Base-by-base conservation (phyloP, 1,140 invertebrate species). In the Zeugodacus cucurbitae region DNA sequence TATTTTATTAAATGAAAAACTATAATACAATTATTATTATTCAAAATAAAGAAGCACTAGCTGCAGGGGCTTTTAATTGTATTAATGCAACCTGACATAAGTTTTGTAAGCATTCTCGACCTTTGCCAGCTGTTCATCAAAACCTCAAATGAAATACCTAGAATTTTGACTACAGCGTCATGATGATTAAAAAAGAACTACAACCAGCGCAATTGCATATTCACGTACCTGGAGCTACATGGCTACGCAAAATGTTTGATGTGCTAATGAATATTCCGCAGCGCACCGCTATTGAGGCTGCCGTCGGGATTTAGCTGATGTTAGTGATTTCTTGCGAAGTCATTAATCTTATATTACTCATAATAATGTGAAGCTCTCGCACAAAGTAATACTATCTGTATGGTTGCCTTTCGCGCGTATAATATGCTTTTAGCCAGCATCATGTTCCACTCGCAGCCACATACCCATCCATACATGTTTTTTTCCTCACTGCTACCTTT, bases 271-370 rank as follows among this genome's bases (percentile, higher is more conserved):
- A 67, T 67, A 34, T 34, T 34, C 29, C 7, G 58, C 58, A n/a
- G 22, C n/a, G 58, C 14, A 14, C 14, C 14, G 64, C 14, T 10
- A 17, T 67, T 34, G 29, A 17, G 32, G 26, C 64, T 67, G 29
- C n/a, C 22, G 59, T 10, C 20, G 2, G 0, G 6, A 29, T 17
- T 67, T 67, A 32, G 58, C n/a, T 32, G 26, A 34, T 67, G 14
- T 17, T 67, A 26, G 64, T 32, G 64, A 67, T 34, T 67, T 67
- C 29, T 67, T 89, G 91, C 59, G 57, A 90, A 90, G 89, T 91
- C 91, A 91, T 91, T 90, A 89, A 89, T 89, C 90, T 91, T 89
- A 90, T 90, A 91, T 91, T 91, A 90, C 88, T 89, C 88, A 90
- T 90, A 89, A 89, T 90, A 90, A 87, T 90, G 29, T 67, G 32